These are phyloP conservation scores for Zalophus californianus DNA, from an alignment of 2,797 vertebrate species.

Conservation along the genomic window DNA sequence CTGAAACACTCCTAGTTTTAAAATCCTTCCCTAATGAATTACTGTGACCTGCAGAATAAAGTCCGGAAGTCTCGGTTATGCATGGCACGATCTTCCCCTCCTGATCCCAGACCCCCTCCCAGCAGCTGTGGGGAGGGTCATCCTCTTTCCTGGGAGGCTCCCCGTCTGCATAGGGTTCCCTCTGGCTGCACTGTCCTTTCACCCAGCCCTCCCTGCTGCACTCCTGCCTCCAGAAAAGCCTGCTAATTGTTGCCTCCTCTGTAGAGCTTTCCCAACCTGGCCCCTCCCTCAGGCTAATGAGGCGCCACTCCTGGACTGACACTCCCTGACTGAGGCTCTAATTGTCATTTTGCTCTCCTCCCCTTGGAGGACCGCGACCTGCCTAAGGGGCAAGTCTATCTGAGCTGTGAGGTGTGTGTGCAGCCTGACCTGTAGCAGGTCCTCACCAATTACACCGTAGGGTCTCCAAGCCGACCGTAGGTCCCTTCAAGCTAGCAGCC, in stretches of 20 bases:
- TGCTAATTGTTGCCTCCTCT: neutral
- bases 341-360: neutral
- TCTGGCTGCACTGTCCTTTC: neutral
- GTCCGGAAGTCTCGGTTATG: neutral
- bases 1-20: rapidly evolving
- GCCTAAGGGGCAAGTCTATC: neutral
- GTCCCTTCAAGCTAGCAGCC: neutral
- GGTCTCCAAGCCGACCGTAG: rapidly evolving
- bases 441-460: neutral
- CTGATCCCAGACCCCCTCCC: rapidly evolving
- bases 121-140: neutral
- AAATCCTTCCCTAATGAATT: neutral
- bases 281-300: neutral
- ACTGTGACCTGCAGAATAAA: rapidly evolving
- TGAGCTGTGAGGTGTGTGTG: neutral
- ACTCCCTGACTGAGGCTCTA: rapidly evolving
- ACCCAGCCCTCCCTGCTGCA: neutral
- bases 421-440: neutral
- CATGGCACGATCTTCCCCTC: rapidly evolving
- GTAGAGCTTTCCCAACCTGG: neutral
- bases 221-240: neutral
- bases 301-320: too few species aligned
- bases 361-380: neutral
- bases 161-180: rapidly evolving
- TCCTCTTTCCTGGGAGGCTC: rapidly evolving